A percentile compares a stretch with the other conserved stretches of the same genome.
Evolutionary conservation across 2,888 invertebrate species (phyloP).

Genomic region (Dynastes maya): DNA sequence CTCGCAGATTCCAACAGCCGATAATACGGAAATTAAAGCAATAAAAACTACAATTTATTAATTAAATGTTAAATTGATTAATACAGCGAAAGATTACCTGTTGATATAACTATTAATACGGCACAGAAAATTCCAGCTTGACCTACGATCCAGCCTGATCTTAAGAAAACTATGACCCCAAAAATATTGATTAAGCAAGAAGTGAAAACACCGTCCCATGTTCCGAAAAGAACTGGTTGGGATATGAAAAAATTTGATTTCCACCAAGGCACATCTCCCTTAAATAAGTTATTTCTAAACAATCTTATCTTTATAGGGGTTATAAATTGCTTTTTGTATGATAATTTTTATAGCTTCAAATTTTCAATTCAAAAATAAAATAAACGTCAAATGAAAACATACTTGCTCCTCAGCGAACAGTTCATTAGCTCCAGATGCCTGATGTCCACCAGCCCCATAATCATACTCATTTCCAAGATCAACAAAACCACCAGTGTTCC

Average conservation of each 20-base stretch:
- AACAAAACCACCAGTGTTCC: constrained; percentile 83
- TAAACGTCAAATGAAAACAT: constrained; percentile 51
- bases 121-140: constrained; percentile 89
- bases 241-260: constrained; percentile 97
- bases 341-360: not conserved
- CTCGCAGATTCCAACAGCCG: constrained; percentile 97
- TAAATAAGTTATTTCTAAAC: constrained; percentile 57
- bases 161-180: constrained; percentile 96
- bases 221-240: constrained; percentile 95
- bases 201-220: constrained; percentile 98
- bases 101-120: constrained; percentile 85
- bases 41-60: constrained; percentile 79
- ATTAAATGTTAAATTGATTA: not conserved
- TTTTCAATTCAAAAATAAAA: not conserved
- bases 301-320: not conserved
- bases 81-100: constrained; percentile 72
- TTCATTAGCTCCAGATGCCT: constrained; percentile 90
- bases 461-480: constrained; percentile 84
- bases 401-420: constrained; percentile 94
- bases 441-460: constrained; percentile 86
- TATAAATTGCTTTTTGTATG: not conserved
- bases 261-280: constrained; percentile 94
- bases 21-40: constrained; percentile 92
- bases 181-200: constrained; percentile 98
- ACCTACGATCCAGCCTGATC: constrained; percentile 98